A percentile compares a stretch with the other conserved stretches of the same genome.
Evolutionary conservation across 2,113 vertebrate species (phyloP).

Genomic region (Elaphurus davidianus): DNA sequence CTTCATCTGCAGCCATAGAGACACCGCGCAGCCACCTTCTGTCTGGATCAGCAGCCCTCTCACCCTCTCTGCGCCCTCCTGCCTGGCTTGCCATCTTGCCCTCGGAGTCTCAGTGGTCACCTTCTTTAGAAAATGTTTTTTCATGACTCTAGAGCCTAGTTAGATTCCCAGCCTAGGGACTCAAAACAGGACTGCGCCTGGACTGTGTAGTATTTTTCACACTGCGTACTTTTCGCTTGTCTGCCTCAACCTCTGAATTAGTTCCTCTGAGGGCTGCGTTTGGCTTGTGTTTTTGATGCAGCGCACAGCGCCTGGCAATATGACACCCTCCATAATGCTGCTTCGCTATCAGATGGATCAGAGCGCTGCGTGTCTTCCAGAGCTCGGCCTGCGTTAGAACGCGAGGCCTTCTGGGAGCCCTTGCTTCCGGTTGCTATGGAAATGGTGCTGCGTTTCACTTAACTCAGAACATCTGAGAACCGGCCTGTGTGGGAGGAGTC

Average conservation of each 20-base stretch:
- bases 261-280: not conserved
- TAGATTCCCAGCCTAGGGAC: not conserved
- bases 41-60: too few relatives aligned
- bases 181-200: not conserved
- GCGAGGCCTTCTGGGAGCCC: not conserved
- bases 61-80: too few relatives aligned
- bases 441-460: constrained; percentile 49
- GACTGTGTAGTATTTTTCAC: not conserved
- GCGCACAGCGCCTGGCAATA: not conserved
- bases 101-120: not conserved
- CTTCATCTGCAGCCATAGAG: not conserved
- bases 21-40: accelerated
- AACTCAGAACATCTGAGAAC: constrained; percentile 63
- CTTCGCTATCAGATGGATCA: not conserved
- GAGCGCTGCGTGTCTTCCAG: not conserved
- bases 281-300: not conserved
- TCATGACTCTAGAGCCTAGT: not conserved
- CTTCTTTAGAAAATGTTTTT: not conserved
- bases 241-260: not conserved
- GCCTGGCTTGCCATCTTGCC: not conserved
- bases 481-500: not conserved
- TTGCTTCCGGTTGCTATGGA: constrained; percentile 38
- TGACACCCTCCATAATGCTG: not conserved
- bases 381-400: not conserved
- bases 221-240: not conserved